A percentile compares a stretch with the other conserved stretches of the same genome.
phyloP scores from a whole-genome alignment of 2,113 vertebrate genomes.

The Alaudala cheleensis region DNA sequence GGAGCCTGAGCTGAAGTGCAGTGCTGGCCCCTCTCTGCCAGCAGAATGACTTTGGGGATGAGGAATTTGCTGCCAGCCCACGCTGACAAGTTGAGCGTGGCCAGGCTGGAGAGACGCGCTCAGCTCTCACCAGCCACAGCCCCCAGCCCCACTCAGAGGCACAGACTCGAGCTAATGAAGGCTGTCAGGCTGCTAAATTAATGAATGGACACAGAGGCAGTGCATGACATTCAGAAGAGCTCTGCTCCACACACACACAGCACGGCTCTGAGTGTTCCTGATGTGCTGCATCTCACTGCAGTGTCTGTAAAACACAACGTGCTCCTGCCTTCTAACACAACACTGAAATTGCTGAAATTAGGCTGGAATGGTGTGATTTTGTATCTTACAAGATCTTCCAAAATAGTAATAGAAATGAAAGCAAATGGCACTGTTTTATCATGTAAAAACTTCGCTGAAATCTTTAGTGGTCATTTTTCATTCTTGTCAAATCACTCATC shows the following conservation, averaged over 20 bases:
- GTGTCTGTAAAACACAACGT: not conserved
- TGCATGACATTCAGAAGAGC: not conserved
- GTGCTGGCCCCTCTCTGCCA: not conserved
- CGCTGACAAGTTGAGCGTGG: rapidly evolving
- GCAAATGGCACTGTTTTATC: not conserved
- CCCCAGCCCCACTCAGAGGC: not conserved
- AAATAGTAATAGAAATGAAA: not conserved
- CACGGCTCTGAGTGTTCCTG: not conserved
- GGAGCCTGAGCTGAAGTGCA: not conserved
- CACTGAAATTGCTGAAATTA: constrained; percentile 3
- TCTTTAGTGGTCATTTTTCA: not conserved
- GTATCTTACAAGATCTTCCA: not conserved
- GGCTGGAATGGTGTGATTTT: not conserved
- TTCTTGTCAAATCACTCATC: constrained; percentile 2
- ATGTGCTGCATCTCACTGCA: not conserved
- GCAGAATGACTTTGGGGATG: not conserved
- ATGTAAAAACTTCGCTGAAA: not conserved
- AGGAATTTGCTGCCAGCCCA: not conserved
- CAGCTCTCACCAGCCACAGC: not conserved
- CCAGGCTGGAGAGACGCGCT: not conserved
- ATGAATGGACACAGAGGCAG: not conserved
- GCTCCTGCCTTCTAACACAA: not conserved
- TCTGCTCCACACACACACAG: not conserved
- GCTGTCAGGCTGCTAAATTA: not conserved
- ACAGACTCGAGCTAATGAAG: not conserved